Evolutionary conservation across 2,113 vertebrate species (phyloP), one percentile per base, ranked within the genome.

Genomic region (Menura novaehollandiae): DNA sequence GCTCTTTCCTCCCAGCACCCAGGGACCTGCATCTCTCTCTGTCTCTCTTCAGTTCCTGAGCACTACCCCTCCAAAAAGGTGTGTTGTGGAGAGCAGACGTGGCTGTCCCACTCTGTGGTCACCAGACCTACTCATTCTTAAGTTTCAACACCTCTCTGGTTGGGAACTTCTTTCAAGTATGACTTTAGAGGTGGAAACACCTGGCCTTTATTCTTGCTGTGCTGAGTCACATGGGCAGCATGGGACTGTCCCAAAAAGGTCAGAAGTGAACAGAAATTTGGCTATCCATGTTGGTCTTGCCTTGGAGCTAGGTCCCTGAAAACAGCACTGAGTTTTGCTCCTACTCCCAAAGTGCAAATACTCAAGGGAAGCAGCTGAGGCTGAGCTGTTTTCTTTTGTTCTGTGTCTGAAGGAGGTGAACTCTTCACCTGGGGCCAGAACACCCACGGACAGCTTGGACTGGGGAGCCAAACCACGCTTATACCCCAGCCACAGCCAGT

Each of bases 341-440:
- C 27, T 10, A 9, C 33, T 75, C 33, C 13, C 15, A 58, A 58
- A 91, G 35, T 21, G 32, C 33, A 51, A 49, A 73, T 43, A 37
- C 49, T 79, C 6, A 43, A 53, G 28, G 14, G 46, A 76, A 71
- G 24, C 47, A 56, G 24, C n/a, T 52, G 72, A 87, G 33, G 37
- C 33, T 64, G 58, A 93, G 21, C 23, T 81, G 13, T 58, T 81
- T 93, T 78, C 30, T 94, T 84, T 83, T 72, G 21, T 93, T 91
- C 52, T 80, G 53, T 91, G 26, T 24, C 3, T 97, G 89, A 77
- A 98, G 99, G 99, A 98, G 99, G 99, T 55, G 97, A 99, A 66
- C 97, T 99, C 87, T 99, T 99, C 95, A 97, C 98, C 1, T 99
- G 99, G 99, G 99, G 98, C 58, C 78, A 98, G 96, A 99, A 99